phyloP scores from a whole-genome alignment of 2,113 vertebrate species.

The Limanda limanda region DNA sequence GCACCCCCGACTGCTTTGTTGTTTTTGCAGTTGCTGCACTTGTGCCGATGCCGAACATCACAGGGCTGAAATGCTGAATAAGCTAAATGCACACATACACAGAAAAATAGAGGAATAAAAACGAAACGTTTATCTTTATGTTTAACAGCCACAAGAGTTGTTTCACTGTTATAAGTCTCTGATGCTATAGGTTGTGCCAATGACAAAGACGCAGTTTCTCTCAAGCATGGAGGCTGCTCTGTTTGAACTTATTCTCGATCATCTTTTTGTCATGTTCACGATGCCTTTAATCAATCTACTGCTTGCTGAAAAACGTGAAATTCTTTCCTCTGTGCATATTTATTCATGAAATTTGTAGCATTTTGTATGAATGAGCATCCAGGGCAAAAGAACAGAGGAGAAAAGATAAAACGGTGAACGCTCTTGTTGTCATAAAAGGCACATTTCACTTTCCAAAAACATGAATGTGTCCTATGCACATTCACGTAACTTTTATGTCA shows the following conservation, averaged over 20 bases:
- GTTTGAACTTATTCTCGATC: slow-evolving; percentile 1
- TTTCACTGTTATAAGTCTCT: slow-evolving; percentile 16
- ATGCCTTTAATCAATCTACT: slow-evolving; percentile 28
- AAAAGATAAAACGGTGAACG: background rate
- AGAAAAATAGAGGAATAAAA: background rate
- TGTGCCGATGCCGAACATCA: slow-evolving; percentile 56
- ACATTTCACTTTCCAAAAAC: background rate
- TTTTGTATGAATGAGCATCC: slow-evolving; percentile 15
- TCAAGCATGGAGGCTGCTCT: background rate
- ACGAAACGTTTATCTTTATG: slow-evolving; percentile 25
- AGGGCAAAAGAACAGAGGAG: background rate
- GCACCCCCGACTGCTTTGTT: slow-evolving; percentile 63
- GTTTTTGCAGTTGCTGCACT: slow-evolving; percentile 73
- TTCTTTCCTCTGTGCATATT: background rate
- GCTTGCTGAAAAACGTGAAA: background rate
- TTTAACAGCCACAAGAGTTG: slow-evolving; percentile 20
- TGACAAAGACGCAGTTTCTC: slow-evolving; percentile 23
- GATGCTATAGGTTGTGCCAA: slow-evolving; percentile 7
- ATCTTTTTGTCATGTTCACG: slow-evolving; percentile 16
- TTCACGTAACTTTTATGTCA: background rate
- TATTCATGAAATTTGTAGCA: slow-evolving; percentile 15
- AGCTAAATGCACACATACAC: slow-evolving; percentile 6
- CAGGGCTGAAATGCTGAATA: slow-evolving; percentile 42
- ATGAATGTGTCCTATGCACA: background rate
- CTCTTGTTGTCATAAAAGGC: slow-evolving; percentile 11